Evolutionary conservation across 2,113 vertebrate species (phyloP), one percentile per base, ranked within the genome.

Genomic region (Electrona antarctica): DNA sequence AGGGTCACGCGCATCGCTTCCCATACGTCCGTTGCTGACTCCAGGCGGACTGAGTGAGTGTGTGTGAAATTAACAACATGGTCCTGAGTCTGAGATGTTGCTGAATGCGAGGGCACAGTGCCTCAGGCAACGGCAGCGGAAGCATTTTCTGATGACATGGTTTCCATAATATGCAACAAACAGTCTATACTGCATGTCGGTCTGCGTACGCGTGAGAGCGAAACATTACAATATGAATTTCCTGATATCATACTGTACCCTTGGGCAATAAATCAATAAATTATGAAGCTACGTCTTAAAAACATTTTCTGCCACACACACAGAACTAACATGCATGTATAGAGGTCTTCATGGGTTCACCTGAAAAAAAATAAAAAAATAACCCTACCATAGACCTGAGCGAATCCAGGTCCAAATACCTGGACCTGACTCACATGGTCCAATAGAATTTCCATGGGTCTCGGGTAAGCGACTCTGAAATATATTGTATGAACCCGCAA

Each of bases 41-140:
- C 66, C 54, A 63, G 65, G 73, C 74, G 6, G 15, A 48, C 12
- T 60, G 67, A 70, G 60, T 65, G 78, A 63, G 60, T 46, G 62
- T n/a, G 83, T 74, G 79, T 85, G 66, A 83, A 85, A 81, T 82
- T 70, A 85, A 76, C 60, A 81, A 77, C 45, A 72, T 14, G 29
- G 56, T 68, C 67, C 14, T 11, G 9, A 60, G n/a, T 64, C 14
- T 11, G 9, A 60, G n/a, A 8, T 12, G 69, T 75, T 69, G 46
- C 67, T 21, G 0, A 67, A 82, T 28, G 76, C 33, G 51, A 45
- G 47, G 60, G 33, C 50, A 59, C 7, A 21, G 74, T 62, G 73
- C 79, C 74, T 8, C 11, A 2, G 74, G 85, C 81, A 54, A 76
- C 8, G 5, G 6, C 29, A 60, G n/a, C 52, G 15, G 64, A 7